A percentile compares a stretch with the other conserved stretches of the same genome.
phyloP scores from a whole-genome alignment of 2,888 invertebrate species.

The Tenthredo scrophulariae region DNA sequence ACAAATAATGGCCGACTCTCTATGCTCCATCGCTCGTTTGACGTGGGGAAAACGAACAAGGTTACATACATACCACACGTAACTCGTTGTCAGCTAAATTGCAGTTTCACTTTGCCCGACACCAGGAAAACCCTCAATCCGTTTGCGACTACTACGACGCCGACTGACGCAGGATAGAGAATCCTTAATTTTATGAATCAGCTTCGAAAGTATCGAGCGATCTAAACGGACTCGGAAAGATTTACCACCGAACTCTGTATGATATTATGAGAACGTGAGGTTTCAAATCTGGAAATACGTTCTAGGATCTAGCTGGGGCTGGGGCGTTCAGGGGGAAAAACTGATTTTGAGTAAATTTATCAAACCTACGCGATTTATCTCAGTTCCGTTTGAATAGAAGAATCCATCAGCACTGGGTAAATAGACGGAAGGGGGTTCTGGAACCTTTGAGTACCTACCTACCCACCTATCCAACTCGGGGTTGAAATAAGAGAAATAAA shows the following conservation, averaged over 20 bases:
- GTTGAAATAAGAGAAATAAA: constrained; percentile 33
- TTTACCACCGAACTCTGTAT: background rate
- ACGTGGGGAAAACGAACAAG: constrained; percentile 9
- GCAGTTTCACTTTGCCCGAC: constrained; percentile 24
- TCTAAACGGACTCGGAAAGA: background rate
- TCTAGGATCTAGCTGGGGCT: background rate
- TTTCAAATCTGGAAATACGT: no score
- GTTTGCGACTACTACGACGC: background rate
- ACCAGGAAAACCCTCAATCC: background rate
- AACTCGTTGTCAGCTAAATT: constrained; percentile 44
- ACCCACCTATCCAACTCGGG: background rate
- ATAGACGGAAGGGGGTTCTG: constrained; percentile 2
- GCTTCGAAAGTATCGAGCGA: background rate
- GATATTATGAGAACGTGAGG: background rate
- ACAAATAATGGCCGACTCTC: constrained; percentile 32
- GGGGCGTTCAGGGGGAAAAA: background rate
- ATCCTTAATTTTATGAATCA: background rate
- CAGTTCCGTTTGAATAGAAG: constrained; percentile 35
- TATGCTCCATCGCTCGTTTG: constrained; percentile 15
- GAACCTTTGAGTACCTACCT: background rate
- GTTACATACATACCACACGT: constrained; percentile 6
- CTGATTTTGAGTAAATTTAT: background rate
- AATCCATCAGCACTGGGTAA: constrained; percentile 37
- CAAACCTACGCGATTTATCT: constrained; percentile 13
- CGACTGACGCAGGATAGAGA: background rate